Evolutionary conservation across 1,140 invertebrate species (phyloP).

Genomic region (Limonius californicus): DNA sequence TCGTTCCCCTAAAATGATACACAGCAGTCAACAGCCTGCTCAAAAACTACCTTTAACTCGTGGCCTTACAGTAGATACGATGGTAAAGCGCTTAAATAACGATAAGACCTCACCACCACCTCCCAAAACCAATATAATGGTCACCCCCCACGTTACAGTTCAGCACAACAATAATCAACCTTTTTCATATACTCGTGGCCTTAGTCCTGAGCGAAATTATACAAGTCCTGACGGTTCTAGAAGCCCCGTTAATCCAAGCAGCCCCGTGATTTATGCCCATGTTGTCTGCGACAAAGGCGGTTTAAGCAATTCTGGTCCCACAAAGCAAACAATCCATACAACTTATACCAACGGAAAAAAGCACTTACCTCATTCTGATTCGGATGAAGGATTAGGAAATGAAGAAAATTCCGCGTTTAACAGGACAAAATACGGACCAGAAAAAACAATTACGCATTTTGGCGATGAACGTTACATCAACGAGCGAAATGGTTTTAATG

Average conservation of each 20-base stretch:
- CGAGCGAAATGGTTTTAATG: neutral
- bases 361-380: slow-evolving; percentile 57
- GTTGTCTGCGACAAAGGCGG: slow-evolving; percentile 54
- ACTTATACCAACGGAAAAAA: slow-evolving; percentile 48
- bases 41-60: slow-evolving; percentile 60
- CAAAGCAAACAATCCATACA: slow-evolving; percentile 56
- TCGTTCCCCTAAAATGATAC: slow-evolving; percentile 57
- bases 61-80: slow-evolving; percentile 60
- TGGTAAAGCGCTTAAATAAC: slow-evolving; percentile 61
- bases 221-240: slow-evolving; percentile 40
- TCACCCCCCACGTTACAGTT: slow-evolving; percentile 56
- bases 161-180: slow-evolving; percentile 69
- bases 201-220: slow-evolving; percentile 38
- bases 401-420: slow-evolving; percentile 52
- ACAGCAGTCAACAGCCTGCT: slow-evolving; percentile 62
- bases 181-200: slow-evolving; percentile 65
- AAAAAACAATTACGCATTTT: slow-evolving; percentile 35
- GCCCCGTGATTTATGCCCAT: slow-evolving; percentile 68
- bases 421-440: slow-evolving; percentile 19
- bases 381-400: slow-evolving; percentile 70
- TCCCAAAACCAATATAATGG: slow-evolving; percentile 54
- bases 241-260: slow-evolving; percentile 49
- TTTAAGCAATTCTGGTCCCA: slow-evolving; percentile 25
- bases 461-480: slow-evolving; percentile 28
- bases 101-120: slow-evolving; percentile 62